Conservation (phyloP, 1,140 invertebrate genomes). For the Oreohelix idahoensis region DNA sequence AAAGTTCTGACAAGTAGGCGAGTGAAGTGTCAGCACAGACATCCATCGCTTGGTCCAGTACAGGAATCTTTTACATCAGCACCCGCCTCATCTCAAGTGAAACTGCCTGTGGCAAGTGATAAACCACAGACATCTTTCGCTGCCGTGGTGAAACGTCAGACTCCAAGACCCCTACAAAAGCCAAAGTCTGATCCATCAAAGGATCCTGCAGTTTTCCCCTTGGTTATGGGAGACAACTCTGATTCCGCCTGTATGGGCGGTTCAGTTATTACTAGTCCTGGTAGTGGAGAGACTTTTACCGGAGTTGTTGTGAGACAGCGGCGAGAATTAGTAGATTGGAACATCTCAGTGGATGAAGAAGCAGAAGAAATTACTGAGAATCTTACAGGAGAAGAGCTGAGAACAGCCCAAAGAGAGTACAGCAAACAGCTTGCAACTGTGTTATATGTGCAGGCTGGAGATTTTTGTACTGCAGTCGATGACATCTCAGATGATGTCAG, state of each 20-base stretch:
- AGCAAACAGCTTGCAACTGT: constrained; percentile 6
- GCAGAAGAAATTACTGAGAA: background rate
- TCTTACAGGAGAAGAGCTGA: background rate
- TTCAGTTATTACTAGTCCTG: constrained; percentile 31
- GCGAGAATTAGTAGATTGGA: constrained; percentile 24
- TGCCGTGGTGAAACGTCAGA: background rate
- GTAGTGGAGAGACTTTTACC: constrained; percentile 15
- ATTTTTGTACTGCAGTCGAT: background rate
- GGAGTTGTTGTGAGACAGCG: constrained; percentile 17
- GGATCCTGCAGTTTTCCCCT: constrained; percentile 24
- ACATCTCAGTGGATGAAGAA: background rate
- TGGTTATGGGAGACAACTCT: constrained; percentile 9
- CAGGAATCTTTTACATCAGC: background rate
- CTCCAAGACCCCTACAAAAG: constrained; percentile 13
- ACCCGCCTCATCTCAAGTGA: background rate
- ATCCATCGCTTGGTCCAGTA: background rate
- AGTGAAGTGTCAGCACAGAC: background rate
- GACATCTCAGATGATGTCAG: background rate
- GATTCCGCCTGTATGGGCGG: constrained; percentile 27
- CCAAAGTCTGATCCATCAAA: constrained; percentile 27
- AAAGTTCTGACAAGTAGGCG: constrained; percentile 4
- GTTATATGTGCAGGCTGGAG: constrained; percentile 8
- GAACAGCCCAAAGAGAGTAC: constrained; percentile 1
- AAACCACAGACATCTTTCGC: background rate
- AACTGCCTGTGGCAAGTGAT: background rate